Evolutionary conservation across 2,888 invertebrate species (phyloP).

Genomic region (Matsumyia berberina): DNA sequence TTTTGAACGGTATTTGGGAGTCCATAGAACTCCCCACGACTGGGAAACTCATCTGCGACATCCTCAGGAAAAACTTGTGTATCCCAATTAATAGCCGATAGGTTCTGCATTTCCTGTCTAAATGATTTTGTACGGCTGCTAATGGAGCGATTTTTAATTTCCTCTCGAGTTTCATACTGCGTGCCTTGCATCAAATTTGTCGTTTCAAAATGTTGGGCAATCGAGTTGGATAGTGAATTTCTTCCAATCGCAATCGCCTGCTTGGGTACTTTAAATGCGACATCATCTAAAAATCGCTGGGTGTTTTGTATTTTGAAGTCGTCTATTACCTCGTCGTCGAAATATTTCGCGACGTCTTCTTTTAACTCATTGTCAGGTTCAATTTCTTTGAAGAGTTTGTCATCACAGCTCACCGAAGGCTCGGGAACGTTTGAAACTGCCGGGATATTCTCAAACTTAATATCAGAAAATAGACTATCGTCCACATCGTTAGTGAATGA

Average conservation of each 20-base stretch:
- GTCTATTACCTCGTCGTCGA: slow-evolving; percentile 70
- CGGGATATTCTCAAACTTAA: slow-evolving; percentile 41
- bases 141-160: slow-evolving; percentile 77
- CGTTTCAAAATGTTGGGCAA: slow-evolving; percentile 48
- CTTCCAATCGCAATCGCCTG: slow-evolving; percentile 20
- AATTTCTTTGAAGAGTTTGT: slow-evolving; percentile 80
- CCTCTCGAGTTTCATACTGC: slow-evolving; percentile 81
- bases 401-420: slow-evolving; percentile 73
- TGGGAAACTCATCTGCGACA: slow-evolving; percentile 77
- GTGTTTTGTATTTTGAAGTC: slow-evolving; percentile 80
- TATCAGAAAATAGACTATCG: slow-evolving; percentile 75
- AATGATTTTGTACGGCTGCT: slow-evolving; percentile 11
- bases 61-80: slow-evolving; percentile 80
- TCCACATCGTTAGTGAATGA: slow-evolving; percentile 55
- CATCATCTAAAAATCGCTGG: slow-evolving; percentile 82
- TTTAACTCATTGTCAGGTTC: slow-evolving; percentile 63
- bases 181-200: slow-evolving; percentile 79
- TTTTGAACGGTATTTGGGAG: slow-evolving; percentile 89
- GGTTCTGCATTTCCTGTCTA: slow-evolving; percentile 75
- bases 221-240: slow-evolving; percentile 26
- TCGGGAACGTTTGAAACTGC: background rate
- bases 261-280: slow-evolving; percentile 80
- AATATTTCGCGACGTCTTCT: slow-evolving; percentile 75
- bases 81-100: slow-evolving; percentile 81
- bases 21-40: slow-evolving; percentile 89